Base-by-base conservation (phyloP, 2,888 invertebrate species). In the Nemapogon koenigi region DNA sequence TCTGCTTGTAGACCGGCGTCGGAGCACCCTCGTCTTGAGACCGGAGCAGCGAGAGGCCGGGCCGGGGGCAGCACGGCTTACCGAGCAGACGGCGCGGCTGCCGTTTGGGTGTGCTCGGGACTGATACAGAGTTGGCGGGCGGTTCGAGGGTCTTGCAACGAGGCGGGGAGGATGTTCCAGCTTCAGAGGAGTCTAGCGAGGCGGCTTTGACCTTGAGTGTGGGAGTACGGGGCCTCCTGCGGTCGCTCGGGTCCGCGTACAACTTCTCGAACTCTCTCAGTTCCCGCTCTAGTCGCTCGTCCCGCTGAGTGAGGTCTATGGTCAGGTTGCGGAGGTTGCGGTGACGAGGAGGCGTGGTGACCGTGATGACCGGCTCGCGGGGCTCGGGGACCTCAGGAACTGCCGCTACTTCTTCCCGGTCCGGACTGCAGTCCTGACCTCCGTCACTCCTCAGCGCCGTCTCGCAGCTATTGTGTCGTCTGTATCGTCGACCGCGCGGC, bases 181-280 rank as follows among this genome's bases (percentile, higher is more conserved):
- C 61, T 40, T 80, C 80, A 0, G 84, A 84, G 1, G 88, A 87
- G 56, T 88, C 88, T 29, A 88, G 55, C 15, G 88, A 88, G 1
- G 86, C 83, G 0, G 88, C 87, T 63, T 88, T 88, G 18, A 88
- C 81, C 72, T 87, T 87, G 16, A 88, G 62, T 3, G 87, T 88
- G 2, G 88, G 88, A 1, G 88, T 88, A 73, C 87, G 87, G 1
- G 87, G 87, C 46, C 84, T 80, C 45, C 70, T 73, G 43, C 78
- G 76, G 45, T 69, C 76, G 2, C 69, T 63, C 2, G 70, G 63
- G 33, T 68, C 53, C 1, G 75, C 71, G 48, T 79, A 78, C 1
- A 79, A 43, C 40, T 76, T 72, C 40, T 79, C 80, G 36, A 79
- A 79, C 50, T 80, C 78, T 7, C 73, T 43, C 17, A 80, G 44